These are phyloP conservation scores for Hepsetus odoe DNA, from an alignment of 2,113 vertebrate species.

Conservation along the genomic window DNA sequence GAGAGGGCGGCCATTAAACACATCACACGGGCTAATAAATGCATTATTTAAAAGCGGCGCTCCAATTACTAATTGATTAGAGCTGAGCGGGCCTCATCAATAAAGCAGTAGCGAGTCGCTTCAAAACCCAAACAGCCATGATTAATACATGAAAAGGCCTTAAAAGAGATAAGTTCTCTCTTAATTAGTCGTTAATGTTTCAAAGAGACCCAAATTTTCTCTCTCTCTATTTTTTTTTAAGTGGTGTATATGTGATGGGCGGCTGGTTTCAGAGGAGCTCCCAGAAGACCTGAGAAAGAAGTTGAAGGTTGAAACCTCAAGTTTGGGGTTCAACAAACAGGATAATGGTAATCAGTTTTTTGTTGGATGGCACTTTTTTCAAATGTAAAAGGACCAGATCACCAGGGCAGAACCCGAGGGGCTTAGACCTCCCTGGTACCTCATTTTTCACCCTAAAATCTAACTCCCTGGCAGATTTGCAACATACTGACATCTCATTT, in stretches of 20 bases:
- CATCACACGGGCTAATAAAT: conserved; percentile 80
- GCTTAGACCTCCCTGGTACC: too few relatives aligned
- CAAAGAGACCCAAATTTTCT: conserved; percentile 68
- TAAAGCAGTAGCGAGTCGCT: conserved; percentile 76
- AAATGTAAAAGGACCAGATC: too few relatives aligned
- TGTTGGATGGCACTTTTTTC: too few relatives aligned
- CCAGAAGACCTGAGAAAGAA: background rate
- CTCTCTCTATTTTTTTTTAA: conserved; percentile 51
- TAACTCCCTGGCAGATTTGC: too few relatives aligned
- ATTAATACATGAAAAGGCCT: conserved; percentile 81
- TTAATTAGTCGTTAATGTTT: conserved; percentile 81
- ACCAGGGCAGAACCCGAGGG: too few relatives aligned
- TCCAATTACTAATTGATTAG: conserved; percentile 83
- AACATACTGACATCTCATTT: too few relatives aligned
- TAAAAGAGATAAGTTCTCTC: conserved; percentile 78
- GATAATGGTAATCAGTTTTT: too few relatives aligned
- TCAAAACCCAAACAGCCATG: conserved; percentile 80
- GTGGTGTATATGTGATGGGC: conserved; percentile 61
- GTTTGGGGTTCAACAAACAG: background rate
- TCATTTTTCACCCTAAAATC: too few relatives aligned
- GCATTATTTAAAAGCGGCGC: conserved; percentile 81
- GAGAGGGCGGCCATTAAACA: conserved; percentile 76
- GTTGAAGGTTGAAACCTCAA: background rate
- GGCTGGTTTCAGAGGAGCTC: background rate
- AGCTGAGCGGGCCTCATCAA: conserved; percentile 78